Base-by-base conservation (phyloP, 2,888 invertebrate genomes). In the Artemia sinica region DNA sequence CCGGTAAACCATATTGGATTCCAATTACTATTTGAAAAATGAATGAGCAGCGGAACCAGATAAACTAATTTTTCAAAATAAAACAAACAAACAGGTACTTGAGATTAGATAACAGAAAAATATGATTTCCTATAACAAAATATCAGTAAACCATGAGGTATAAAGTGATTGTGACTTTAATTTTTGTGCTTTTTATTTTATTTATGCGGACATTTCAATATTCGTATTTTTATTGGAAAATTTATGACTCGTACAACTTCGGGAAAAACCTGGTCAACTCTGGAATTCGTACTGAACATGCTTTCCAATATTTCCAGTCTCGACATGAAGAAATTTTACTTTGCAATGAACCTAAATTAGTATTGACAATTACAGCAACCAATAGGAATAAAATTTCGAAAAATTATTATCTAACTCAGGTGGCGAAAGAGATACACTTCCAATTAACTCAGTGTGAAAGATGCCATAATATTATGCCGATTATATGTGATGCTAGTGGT, bases 351-450 rank as follows among this genome's bases (percentile, higher is more conserved):
- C 28, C 28, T 8, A 28, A 58, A 8, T 10, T 58, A 28, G 63
- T 58, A 28, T 8, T 58, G n/a, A 58, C 12, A 28, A 58, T 58
- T 18, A 28, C 28, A 9, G 63, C 63, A 18, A 18, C 14, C 28
- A 58, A 58, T 58, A n/a, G 63, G 28, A 58, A 58, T 28, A 58
- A 58, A 28, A 58, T 58, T 58, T 58, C 63, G 1, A n/a, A n/a
- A 9, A 58, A 58, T 58, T 28, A 58, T n/a, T 58, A 18, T 10
- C 63, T 58, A 28, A 58, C 63, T 18, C 63, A 58, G 28, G 63
- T 58, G n/a, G 63, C 63, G n/a, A 28, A n/a, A 18, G 63, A 58
- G 63, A 9, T 58, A 28, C 63, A 58, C 10, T 28, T 9, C n/a
- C 63, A 58, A 10, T 28, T 58, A n/a, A 28, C 63, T 28, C n/a